Conservation (phyloP, 2,888 invertebrate species). For the Sarcophaga subvicina region DNA sequence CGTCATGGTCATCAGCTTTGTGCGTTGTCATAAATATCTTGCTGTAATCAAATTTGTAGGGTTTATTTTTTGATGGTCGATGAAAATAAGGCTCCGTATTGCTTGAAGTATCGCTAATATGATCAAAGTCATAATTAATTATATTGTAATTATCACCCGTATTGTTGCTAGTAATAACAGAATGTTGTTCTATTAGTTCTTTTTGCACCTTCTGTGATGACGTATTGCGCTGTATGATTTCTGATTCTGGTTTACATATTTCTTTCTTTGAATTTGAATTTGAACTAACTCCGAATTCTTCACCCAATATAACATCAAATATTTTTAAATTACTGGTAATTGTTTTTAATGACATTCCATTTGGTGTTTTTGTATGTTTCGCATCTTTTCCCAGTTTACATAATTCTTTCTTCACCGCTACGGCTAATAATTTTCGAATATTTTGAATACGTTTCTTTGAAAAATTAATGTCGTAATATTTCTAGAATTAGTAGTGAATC, state of each 20-base stretch:
- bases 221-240: neutral
- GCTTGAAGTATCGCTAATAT: constrained; percentile 51
- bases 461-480: no score
- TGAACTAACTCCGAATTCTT: neutral
- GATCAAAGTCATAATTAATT: constrained; percentile 61
- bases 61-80: constrained; percentile 53
- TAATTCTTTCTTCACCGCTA: constrained; percentile 23
- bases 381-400: neutral
- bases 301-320: constrained; percentile 33
- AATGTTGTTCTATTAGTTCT: no score
- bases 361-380: neutral
- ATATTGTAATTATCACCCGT: neutral
- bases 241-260: neutral
- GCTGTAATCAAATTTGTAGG: constrained; percentile 72
- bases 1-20: constrained; percentile 18
- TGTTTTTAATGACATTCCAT: neutral
- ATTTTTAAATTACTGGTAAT: constrained; percentile 50
- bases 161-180: neutral
- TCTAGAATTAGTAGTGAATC: no score
- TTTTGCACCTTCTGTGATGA: neutral
- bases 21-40: constrained; percentile 71
- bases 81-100: constrained; percentile 67
- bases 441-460: neutral
- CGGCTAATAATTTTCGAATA: neutral
- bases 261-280: neutral